Evolutionary conservation across 2,797 vertebrate genomes (phyloP).

Genomic region (Halcyon chelicuti): DNA sequence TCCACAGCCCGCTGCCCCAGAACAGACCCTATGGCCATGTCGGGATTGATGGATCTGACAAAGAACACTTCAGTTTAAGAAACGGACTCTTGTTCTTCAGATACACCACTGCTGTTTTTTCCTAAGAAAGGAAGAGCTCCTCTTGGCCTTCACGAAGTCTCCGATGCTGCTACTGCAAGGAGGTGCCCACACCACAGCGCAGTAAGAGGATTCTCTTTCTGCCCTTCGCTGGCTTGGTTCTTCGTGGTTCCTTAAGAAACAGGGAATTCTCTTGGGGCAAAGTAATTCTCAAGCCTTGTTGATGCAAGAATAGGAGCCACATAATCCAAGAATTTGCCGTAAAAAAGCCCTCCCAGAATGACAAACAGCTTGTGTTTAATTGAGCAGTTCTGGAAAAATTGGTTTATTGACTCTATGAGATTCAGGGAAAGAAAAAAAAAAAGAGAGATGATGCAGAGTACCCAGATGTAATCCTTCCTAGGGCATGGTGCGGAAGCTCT

Average conservation of each 20-base stretch:
- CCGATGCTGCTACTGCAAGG: not conserved
- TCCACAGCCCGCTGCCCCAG: not conserved
- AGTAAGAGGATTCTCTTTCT: accelerated
- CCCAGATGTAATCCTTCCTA: not conserved
- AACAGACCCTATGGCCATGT: accelerated
- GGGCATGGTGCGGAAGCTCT: not conserved
- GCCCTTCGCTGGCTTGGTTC: not conserved
- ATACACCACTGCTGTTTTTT: accelerated
- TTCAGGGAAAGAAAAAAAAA: not conserved
- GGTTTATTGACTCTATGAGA: not conserved
- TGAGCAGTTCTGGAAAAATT: not conserved
- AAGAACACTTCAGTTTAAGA: not conserved
- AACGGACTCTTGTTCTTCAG: not conserved
- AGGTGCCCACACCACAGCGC: not conserved
- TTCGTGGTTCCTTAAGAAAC: not conserved
- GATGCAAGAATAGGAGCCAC: not conserved
- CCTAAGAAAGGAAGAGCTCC: not conserved
- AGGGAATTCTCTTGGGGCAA: not conserved
- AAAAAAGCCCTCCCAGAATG: accelerated
- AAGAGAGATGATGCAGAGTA: not conserved
- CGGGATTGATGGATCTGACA: not conserved
- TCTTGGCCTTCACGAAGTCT: not conserved
- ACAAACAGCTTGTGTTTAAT: not conserved
- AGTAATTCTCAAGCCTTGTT: not conserved
- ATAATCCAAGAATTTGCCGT: not conserved